Conservation (phyloP, 2,113 vertebrate species). For the Martes martes region DNA sequence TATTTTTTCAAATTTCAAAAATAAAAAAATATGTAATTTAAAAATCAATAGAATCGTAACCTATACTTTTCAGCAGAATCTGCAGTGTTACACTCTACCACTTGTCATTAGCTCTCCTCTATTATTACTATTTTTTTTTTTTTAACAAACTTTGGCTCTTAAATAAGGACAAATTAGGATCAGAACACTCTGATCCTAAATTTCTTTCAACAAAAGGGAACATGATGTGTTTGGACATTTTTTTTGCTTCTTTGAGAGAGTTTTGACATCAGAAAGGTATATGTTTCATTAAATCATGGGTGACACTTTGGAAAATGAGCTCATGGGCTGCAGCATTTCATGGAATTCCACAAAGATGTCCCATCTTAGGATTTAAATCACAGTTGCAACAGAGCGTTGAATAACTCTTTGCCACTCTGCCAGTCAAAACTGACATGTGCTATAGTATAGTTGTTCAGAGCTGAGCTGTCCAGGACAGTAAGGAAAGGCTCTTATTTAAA, state of each 20-base stretch:
- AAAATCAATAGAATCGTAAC: background rate
- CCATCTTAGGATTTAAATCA: background rate
- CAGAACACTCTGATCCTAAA: background rate
- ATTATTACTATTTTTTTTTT: background rate
- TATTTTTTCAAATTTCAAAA: background rate
- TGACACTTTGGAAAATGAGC: background rate
- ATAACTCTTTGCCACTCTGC: background rate
- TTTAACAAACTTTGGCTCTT: background rate
- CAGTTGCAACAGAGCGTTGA: background rate
- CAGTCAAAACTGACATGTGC: background rate
- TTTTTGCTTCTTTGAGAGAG: slow-evolving; percentile 72
- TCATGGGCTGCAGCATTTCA: background rate
- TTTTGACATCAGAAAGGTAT: slow-evolving; percentile 38
- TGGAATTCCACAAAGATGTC: background rate
- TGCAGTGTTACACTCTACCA: background rate
- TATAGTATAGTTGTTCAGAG: background rate
- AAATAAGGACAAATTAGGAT: slow-evolving; percentile 11
- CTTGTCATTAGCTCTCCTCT: background rate
- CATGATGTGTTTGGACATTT: slow-evolving; percentile 16
- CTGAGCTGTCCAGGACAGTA: background rate
- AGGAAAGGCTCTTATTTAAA: background rate
- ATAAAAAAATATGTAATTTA: background rate
- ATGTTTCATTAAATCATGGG: slow-evolving; percentile 54
- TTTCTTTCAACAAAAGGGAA: slow-evolving; percentile 1
- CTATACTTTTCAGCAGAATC: background rate